Base-by-base conservation (phyloP, 2,113 vertebrate genomes). In the Mus musculus region DNA sequence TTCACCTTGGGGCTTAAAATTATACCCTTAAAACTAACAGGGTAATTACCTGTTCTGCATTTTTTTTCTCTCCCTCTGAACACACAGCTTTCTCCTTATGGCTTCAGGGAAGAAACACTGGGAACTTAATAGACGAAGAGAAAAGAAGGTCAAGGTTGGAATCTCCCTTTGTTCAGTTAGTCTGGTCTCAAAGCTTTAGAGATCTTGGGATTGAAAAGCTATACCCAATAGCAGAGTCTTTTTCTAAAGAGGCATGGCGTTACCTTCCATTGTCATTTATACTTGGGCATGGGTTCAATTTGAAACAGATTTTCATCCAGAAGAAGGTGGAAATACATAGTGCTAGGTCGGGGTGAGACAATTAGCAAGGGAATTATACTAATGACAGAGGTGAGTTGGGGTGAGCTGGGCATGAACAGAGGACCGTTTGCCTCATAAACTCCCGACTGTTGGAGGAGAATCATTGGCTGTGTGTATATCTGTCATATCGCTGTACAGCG, bases 11-110 rank as follows among this genome's bases (percentile, higher is more conserved):
- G 85, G 95, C 89, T 78, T 89, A 76, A 95, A 97, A 96, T 97
- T 96, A 95, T 89, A 91, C 75, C 71, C 63, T 96, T 95, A 97
- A 97, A 96, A 96, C 95, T 96, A 97, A 97, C 71, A 97, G 71
- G 86, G 89, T 95, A 97, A 96, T 98, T 96, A 95, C 46, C 81
- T 59, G 95, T 75, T 95, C 75, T 91, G 92, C 89, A 77, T 49
- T 49, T 94, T n/a, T 95, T 82, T 81, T 42, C 94, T 89, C 42
- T 19, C 2, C 12, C 91, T 95, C 93, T 89, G 65, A 97, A 98
- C 89, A 95, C 42, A 95, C 19, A 91, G 72, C 24, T 28, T 95
- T 96, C 95, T 87, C 95, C 54, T 93, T 93, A 59, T 65, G 82
- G 59, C 61, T 96, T 95, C 56, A 67, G 87, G 88, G 80, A 89